A percentile compares a stretch with the other conserved stretches of the same genome.
Evolutionary conservation across 2,888 invertebrate species (phyloP).

Genomic region (Xiphydria camelus): DNA sequence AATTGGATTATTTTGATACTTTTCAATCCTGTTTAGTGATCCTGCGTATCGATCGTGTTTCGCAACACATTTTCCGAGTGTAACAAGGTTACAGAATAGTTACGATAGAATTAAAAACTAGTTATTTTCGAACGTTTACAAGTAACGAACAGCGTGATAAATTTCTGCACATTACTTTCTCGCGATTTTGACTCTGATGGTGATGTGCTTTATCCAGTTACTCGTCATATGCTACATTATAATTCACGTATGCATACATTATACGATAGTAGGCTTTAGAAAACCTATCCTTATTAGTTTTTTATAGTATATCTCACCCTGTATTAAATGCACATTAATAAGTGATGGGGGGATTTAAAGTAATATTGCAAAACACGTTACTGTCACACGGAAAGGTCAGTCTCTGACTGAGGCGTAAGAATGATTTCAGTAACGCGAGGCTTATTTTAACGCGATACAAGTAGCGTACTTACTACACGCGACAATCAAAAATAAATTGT

Average conservation of each 20-base stretch:
- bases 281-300: conserved; percentile 30
- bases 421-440: conserved; percentile 8
- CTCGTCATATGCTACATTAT: neutral
- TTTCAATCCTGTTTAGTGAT: no score
- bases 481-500: no score
- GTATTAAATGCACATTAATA: conserved; percentile 35
- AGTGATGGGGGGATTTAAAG: conserved; percentile 32
- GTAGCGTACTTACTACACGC: no score
- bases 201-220: no score
- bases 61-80: no score
- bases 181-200: neutral
- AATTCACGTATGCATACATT: conserved; percentile 26
- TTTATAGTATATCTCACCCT: conserved; percentile 18
- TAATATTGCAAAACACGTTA: no score
- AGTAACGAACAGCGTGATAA: neutral
- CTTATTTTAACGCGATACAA: no score
- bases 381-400: conserved; percentile 33
- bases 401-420: conserved; percentile 22
- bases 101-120: no score
- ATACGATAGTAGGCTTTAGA: conserved; percentile 26
- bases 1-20: no score
- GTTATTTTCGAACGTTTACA: no score
- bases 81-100: no score
- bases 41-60: no score
- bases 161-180: neutral